Conservation (phyloP, 2,113 vertebrate species). For the Hystrix brachyura region DNA sequence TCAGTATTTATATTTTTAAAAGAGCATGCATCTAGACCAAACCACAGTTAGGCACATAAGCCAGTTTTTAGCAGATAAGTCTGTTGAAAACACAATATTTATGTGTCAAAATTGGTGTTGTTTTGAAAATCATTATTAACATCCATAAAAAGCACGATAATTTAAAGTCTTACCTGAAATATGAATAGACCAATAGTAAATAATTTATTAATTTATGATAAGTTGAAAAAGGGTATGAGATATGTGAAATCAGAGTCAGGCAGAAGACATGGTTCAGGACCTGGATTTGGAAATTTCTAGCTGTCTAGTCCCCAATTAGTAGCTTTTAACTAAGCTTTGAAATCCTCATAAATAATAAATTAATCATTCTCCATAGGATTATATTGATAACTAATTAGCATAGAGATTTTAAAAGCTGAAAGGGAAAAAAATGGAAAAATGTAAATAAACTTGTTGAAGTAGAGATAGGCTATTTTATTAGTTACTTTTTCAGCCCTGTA, state of each 20-base stretch:
- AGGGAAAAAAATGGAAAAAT: too few relatives aligned
- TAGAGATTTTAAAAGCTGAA: neutral
- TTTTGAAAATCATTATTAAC: conserved; percentile 23
- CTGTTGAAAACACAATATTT: neutral
- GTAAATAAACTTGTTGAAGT: too few relatives aligned
- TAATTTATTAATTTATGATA: neutral
- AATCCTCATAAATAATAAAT: neutral
- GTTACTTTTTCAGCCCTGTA: neutral
- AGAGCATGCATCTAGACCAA: neutral
- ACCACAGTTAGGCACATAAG: neutral
- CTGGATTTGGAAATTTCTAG: neutral
- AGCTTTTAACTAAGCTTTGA: neutral
- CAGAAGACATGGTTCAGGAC: neutral
- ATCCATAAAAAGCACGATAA: neutral
- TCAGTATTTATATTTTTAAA: conserved; percentile 42
- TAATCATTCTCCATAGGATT: neutral
- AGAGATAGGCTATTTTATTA: neutral
- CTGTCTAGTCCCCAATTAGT: neutral
- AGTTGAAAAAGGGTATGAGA: neutral
- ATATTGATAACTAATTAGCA: neutral
- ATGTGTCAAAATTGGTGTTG: neutral
- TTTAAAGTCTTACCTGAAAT: neutral
- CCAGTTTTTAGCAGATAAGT: neutral
- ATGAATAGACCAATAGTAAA: neutral
- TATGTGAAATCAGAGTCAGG: neutral